Conservation (phyloP, 2,888 invertebrate genomes). For the Drosophila peninsularis region DNA sequence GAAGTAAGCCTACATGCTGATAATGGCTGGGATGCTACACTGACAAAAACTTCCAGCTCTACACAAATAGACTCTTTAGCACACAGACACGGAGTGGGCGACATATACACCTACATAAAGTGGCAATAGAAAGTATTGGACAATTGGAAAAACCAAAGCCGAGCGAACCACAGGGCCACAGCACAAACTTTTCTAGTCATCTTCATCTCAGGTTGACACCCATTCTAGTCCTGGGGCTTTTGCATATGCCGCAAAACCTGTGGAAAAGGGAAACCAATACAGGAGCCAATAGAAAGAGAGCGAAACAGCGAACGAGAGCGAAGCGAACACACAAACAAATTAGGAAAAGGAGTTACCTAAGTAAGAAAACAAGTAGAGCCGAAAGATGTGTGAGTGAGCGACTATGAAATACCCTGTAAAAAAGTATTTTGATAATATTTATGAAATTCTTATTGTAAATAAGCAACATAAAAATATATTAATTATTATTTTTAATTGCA, state of each 20-base stretch:
- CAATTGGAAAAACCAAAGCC: slow-evolving; percentile 54
- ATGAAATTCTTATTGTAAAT: neutral
- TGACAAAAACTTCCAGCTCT: neutral
- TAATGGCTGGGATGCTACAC: slow-evolving; percentile 55
- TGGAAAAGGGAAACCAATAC: slow-evolving; percentile 54
- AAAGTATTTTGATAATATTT: neutral
- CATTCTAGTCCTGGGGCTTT: slow-evolving; percentile 53
- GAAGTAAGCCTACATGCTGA: slow-evolving; percentile 40
- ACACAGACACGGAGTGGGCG: neutral
- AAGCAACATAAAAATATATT: too few species aligned
- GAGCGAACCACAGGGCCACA: slow-evolving; percentile 39
- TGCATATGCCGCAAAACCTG: slow-evolving; percentile 51
- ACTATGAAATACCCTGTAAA: slow-evolving; percentile 5
- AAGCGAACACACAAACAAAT: slow-evolving; percentile 74
- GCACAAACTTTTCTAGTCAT: slow-evolving; percentile 51
- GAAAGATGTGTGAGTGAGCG: neutral
- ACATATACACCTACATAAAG: slow-evolving; percentile 15
- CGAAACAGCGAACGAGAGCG: slow-evolving; percentile 18
- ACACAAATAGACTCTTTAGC: neutral
- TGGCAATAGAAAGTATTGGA: slow-evolving; percentile 56
- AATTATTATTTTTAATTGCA: too few species aligned
- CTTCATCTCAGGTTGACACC: slow-evolving; percentile 71
- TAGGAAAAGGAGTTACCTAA: slow-evolving; percentile 71
- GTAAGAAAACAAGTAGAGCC: slow-evolving; percentile 47
- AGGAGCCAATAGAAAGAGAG: slow-evolving; percentile 29